A percentile compares a stretch with the other conserved stretches of the same genome.
Evolutionary conservation across 1,140 invertebrate genomes (phyloP).

Genomic region (Meteorus sp.): DNA sequence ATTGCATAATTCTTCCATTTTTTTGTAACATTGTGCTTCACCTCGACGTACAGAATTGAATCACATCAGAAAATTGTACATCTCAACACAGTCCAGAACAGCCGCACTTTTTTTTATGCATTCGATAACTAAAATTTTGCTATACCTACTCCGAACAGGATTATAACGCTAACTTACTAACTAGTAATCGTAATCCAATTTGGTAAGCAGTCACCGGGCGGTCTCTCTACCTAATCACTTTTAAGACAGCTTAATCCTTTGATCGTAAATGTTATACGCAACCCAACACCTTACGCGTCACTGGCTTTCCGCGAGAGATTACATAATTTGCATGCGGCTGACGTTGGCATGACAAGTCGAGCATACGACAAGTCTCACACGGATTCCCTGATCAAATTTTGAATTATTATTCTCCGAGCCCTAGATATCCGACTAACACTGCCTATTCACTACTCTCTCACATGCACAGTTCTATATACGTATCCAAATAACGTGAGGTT

Average conservation of each 20-base stretch:
- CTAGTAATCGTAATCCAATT: background rate
- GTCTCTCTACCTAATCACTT: background rate
- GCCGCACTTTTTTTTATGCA: too few relatives aligned
- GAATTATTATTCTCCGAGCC: constrained; percentile 6
- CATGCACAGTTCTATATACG: background rate
- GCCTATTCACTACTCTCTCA: too few relatives aligned
- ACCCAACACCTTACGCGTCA: constrained; percentile 3
- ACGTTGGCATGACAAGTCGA: constrained; percentile 20
- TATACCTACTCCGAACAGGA: too few relatives aligned
- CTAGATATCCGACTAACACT: too few relatives aligned
- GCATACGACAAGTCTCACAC: constrained; percentile 8
- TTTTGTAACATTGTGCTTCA: too few relatives aligned
- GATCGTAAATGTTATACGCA: constrained; percentile 13
- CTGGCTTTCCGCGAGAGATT: constrained; percentile 21
- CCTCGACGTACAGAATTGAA: too few relatives aligned
- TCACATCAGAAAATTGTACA: too few relatives aligned
- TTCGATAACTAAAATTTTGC: too few relatives aligned
- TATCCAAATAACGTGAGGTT: background rate
- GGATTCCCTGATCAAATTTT: constrained; percentile 24
- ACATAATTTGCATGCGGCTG: constrained; percentile 26
- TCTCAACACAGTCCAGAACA: too few relatives aligned
- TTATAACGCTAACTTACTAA: too few relatives aligned
- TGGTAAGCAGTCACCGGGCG: background rate
- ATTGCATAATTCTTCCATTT: too few relatives aligned
- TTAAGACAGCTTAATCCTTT: constrained; percentile 8